Percentiles rank a stretch among this genome's conserved stretches.
These are phyloP conservation scores for Mastomys coucha DNA, from an alignment of 2,113 vertebrate genomes.

Conservation along the genomic window DNA sequence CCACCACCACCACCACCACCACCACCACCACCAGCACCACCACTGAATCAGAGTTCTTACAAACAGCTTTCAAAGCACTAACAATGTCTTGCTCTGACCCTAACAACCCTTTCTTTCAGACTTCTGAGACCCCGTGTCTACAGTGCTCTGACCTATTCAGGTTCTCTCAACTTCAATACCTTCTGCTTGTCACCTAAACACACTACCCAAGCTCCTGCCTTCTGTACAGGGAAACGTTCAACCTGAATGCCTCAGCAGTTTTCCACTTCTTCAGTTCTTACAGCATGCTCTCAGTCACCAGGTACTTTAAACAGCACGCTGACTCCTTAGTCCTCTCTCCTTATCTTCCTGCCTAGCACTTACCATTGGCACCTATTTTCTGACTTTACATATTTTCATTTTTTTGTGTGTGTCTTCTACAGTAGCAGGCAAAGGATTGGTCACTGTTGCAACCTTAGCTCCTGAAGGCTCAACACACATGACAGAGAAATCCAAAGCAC, in stretches of 20 bases:
- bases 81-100: accelerated
- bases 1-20: no score
- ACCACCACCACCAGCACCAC: no score
- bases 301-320: accelerated
- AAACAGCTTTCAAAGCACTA: background rate
- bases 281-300: no score
- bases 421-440: background rate
- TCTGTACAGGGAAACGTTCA: background rate
- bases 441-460: background rate
- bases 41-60: background rate
- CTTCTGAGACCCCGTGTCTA: no score
- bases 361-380: accelerated
- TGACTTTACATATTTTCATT: background rate
- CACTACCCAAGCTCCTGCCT: accelerated
- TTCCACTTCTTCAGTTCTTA: background rate
- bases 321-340: background rate
- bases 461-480: background rate
- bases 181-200: background rate
- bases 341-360: background rate
- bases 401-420: background rate
- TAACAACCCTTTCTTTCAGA: background rate
- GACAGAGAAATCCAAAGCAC: no score
- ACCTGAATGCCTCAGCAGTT: no score
- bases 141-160: background rate
- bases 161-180: no score